Evolutionary conservation across 2,113 vertebrate species (phyloP).

Genomic region (Ceyx margarethae): DNA sequence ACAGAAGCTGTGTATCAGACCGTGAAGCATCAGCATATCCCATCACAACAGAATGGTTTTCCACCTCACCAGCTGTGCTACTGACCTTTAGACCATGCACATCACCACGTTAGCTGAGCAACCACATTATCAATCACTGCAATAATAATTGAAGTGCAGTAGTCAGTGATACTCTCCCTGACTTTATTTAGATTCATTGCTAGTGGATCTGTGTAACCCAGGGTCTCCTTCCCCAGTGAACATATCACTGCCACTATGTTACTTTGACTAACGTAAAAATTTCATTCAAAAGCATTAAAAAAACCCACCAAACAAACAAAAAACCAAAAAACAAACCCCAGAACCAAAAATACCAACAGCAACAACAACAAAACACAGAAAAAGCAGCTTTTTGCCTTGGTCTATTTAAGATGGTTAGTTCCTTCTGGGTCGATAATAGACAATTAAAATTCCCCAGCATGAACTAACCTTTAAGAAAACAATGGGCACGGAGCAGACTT

Average conservation of each 20-base stretch:
- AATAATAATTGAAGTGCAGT: slow-evolving; percentile 17
- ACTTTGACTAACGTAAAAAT: not conserved
- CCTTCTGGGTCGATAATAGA: slow-evolving; percentile 1
- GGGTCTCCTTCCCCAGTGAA: not conserved
- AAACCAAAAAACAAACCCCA: not conserved
- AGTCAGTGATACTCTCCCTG: not conserved
- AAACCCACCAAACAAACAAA: not conserved
- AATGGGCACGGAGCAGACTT: not conserved
- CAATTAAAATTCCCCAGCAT: slow-evolving; percentile 20
- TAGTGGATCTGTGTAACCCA: not conserved
- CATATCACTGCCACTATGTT: not conserved
- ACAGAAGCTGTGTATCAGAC: not conserved
- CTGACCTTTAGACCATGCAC: not conserved
- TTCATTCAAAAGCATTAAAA: not conserved
- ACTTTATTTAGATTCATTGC: slow-evolving; percentile 32
- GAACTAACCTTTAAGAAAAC: slow-evolving; percentile 26
- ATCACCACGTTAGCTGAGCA: not conserved
- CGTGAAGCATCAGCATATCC: not conserved
- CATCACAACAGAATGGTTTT: not conserved
- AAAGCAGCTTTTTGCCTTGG: not conserved
- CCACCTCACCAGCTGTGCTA: slow-evolving; percentile 32
- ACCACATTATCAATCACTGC: slow-evolving; percentile 19
- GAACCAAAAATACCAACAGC: not conserved
- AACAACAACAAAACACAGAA: not conserved
- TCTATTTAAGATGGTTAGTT: not conserved